phyloP scores from a whole-genome alignment of 2,113 vertebrate genomes.

The Nothocercus nigrocapillus region DNA sequence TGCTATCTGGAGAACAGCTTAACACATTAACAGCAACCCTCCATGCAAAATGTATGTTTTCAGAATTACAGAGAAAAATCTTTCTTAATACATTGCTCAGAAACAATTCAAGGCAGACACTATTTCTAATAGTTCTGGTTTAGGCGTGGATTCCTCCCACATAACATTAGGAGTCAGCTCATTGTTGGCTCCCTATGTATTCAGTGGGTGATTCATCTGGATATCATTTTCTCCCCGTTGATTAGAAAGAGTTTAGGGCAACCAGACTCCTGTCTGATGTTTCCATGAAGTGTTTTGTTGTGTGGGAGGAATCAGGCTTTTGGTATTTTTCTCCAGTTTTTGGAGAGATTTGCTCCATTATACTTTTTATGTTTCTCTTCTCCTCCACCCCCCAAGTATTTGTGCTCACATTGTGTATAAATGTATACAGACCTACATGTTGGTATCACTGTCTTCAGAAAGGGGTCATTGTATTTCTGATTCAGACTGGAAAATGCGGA shows the following conservation, averaged over 20 bases:
- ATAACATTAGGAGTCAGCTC: background rate
- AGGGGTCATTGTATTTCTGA: background rate
- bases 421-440: background rate
- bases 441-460: background rate
- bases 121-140: background rate
- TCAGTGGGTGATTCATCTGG: constrained; percentile 57
- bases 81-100: background rate
- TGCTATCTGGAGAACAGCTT: background rate
- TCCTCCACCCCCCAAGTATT: background rate
- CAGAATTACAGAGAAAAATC: background rate
- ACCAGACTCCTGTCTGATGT: constrained; percentile 19
- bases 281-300: background rate
- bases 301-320: constrained; percentile 12
- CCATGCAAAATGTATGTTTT: background rate
- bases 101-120: background rate
- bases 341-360: background rate
- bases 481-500: constrained; percentile 21
- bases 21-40: background rate
- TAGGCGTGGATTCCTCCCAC: constrained; percentile 30
- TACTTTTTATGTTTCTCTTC: background rate
- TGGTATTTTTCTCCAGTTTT: constrained; percentile 1
- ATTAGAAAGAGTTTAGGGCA: constrained; percentile 32
- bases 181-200: background rate
- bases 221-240: constrained; percentile 48
- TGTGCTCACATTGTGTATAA: background rate